phyloP scores from a whole-genome alignment of 1,140 invertebrate genomes.

The Caenorhabditis inopinata region DNA sequence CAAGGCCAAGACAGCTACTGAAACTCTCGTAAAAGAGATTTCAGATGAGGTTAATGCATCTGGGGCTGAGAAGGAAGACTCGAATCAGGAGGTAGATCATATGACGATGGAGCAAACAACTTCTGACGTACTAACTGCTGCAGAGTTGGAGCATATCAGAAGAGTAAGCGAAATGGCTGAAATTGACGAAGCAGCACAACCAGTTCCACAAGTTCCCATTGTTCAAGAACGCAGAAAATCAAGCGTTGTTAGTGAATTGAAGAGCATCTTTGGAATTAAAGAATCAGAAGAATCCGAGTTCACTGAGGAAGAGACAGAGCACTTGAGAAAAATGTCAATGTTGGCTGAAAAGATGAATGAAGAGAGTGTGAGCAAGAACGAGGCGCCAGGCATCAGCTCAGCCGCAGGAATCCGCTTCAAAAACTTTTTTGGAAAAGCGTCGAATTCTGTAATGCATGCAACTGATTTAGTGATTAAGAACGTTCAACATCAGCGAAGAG shows the following conservation, averaged over 20 bases:
- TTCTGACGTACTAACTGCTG: conserved; percentile 21
- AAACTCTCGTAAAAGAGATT: conserved; percentile 8
- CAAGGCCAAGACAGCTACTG: conserved; percentile 15
- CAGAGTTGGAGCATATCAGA: conserved; percentile 41
- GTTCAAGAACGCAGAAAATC: neutral
- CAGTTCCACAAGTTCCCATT: conserved; percentile 1
- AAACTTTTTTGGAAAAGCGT: conserved; percentile 39
- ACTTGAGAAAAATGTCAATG: conserved; percentile 37
- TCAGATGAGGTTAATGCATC: neutral
- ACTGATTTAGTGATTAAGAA: neutral
- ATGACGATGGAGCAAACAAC: neutral
- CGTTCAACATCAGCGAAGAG: neutral
- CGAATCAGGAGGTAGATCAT: neutral
- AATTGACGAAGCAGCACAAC: neutral
- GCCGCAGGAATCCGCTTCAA: neutral
- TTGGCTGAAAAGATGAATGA: conserved; percentile 29
- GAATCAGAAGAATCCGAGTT: neutral
- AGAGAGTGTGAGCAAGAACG: neutral
- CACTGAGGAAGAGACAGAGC: conserved; percentile 32
- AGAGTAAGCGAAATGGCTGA: conserved; percentile 24
- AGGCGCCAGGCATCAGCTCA: no score
- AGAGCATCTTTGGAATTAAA: neutral
- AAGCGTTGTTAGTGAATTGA: conserved; percentile 19
- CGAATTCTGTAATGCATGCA: conserved; percentile 38
- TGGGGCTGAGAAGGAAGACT: neutral